A percentile compares a stretch with the other conserved stretches of the same genome.
Conservation (phyloP, 2,113 vertebrate genomes). For the Isichthys henryi region DNA sequence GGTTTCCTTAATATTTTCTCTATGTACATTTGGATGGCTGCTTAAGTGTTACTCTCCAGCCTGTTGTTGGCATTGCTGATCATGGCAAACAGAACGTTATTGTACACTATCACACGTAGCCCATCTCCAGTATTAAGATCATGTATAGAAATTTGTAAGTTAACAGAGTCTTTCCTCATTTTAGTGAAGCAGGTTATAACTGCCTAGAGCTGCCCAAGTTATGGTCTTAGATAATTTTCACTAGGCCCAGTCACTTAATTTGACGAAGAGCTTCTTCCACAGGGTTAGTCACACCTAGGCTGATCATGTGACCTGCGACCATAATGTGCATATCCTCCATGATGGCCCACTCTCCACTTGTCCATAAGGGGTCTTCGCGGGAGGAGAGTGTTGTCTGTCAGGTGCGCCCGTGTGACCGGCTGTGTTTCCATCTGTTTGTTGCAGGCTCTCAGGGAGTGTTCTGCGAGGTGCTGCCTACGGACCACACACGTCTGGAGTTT, state of each 20-base stretch:
- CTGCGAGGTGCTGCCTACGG: constrained; percentile 67
- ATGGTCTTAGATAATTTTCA: not conserved
- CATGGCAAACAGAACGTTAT: no score
- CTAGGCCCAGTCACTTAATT: not conserved
- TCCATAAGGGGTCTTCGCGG: not conserved
- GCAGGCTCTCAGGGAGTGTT: constrained; percentile 73
- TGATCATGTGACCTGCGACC: not conserved
- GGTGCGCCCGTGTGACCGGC: not conserved
- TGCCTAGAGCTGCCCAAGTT: not conserved
- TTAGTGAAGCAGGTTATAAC: not conserved
- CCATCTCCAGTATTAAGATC: no score
- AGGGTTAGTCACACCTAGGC: not conserved
- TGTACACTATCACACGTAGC: no score
- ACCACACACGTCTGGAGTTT: constrained; percentile 67
- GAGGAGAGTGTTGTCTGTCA: not conserved
- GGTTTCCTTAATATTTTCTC: not conserved
- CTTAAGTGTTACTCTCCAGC: no score
- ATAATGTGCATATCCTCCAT: not conserved
- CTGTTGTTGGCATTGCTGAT: not conserved
- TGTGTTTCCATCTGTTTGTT: not conserved
- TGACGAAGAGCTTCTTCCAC: not conserved
- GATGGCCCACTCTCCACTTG: not conserved
- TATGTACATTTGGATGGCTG: not conserved
- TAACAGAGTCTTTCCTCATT: not conserved
- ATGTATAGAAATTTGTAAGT: not conserved